Evolutionary conservation across 1,140 invertebrate genomes (phyloP).

Genomic region (Eumaeus atala): DNA sequence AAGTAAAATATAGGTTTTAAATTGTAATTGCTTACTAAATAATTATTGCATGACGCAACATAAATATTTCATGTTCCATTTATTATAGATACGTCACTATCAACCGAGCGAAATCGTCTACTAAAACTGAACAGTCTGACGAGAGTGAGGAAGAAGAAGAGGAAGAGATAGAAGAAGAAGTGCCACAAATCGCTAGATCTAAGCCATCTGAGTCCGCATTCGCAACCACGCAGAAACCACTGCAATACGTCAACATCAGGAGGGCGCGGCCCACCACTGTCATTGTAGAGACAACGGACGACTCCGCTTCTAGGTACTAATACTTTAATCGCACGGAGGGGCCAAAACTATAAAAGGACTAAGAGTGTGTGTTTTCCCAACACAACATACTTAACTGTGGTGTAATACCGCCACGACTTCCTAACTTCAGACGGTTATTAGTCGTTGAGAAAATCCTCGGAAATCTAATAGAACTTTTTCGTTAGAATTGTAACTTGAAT

Average conservation of each 20-base stretch:
- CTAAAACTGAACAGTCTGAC: constrained; percentile 37
- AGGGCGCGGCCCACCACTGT: constrained; percentile 74
- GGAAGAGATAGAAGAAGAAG: constrained; percentile 28
- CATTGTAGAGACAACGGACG: constrained; percentile 41
- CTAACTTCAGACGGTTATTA: too few relatives aligned
- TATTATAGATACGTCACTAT: constrained; percentile 73
- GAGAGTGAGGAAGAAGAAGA: constrained; percentile 56
- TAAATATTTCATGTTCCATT: not conserved
- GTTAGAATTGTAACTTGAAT: too few relatives aligned
- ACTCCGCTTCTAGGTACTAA: constrained; percentile 41
- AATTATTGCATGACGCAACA: too few relatives aligned
- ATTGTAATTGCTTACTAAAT: too few relatives aligned
- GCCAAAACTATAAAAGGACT: too few relatives aligned
- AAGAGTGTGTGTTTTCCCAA: too few relatives aligned
- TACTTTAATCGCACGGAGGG: too few relatives aligned
- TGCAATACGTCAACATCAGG: constrained; percentile 81
- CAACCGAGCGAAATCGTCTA: constrained; percentile 59
- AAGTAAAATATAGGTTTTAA: too few relatives aligned
- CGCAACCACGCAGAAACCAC: constrained; percentile 51
- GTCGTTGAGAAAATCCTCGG: too few relatives aligned
- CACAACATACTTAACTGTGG: too few relatives aligned
- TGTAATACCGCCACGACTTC: too few relatives aligned
- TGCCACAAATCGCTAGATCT: constrained; percentile 22
- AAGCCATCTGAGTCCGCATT: constrained; percentile 43
- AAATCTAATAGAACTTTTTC: too few relatives aligned